Evolutionary conservation across 35 echinoderm and acorn worm species (phyloP).

Genomic region (Lytechinus variegatus): DNA sequence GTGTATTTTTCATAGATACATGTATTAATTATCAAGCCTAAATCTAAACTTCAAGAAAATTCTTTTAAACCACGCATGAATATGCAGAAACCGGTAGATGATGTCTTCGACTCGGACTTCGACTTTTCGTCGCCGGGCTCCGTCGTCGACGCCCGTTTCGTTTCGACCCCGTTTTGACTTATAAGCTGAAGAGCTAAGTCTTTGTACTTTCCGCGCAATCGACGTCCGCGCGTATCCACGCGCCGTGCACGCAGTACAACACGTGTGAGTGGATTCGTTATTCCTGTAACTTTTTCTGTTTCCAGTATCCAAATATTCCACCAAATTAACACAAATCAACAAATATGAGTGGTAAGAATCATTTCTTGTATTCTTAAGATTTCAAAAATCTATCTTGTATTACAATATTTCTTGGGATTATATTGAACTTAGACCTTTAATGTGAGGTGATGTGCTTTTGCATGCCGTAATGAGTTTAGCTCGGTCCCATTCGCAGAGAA

Average conservation of each 20-base stretch:
- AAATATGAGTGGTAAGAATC: neutral
- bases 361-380: neutral
- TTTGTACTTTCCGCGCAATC: neutral
- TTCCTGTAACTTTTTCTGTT: neutral
- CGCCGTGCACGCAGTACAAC: neutral
- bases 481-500: neutral
- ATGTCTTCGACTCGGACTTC: too few species aligned
- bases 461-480: neutral
- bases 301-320: neutral
- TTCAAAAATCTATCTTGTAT: neutral
- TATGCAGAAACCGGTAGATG: too few species aligned
- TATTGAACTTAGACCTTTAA: neutral
- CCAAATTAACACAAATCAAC: neutral
- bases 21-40: too few species aligned
- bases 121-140: too few species aligned
- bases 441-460: neutral
- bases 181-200: too few species aligned
- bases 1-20: too few species aligned
- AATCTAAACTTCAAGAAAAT: too few species aligned
- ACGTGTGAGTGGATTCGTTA: neutral
- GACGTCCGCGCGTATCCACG: neutral
- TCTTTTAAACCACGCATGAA: too few species aligned
- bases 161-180: too few species aligned
- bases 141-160: too few species aligned
- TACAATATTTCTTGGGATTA: neutral